Evolutionary conservation across 2,888 invertebrate species (phyloP).

Genomic region (Drosophila birchii): DNA sequence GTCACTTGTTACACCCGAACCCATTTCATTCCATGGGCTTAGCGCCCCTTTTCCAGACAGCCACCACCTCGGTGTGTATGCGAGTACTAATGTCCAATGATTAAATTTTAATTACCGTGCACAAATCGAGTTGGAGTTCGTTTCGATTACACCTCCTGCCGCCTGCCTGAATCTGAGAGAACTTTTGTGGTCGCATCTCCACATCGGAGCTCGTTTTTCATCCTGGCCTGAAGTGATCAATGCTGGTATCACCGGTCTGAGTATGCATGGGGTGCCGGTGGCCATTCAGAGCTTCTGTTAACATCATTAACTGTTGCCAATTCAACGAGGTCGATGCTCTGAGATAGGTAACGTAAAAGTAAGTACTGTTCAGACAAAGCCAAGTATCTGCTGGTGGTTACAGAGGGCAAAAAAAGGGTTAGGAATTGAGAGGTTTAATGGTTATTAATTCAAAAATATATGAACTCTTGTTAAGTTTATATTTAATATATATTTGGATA

Average conservation of each 20-base stretch:
- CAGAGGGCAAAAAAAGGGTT: conserved; percentile 1
- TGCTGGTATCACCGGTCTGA: conserved; percentile 13
- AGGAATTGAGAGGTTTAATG: too few relatives aligned
- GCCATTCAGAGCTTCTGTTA: conserved; percentile 43
- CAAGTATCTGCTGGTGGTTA: neutral
- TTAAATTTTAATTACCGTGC: conserved; percentile 80
- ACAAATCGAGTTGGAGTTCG: conserved; percentile 71
- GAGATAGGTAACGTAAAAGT: conserved; percentile 17
- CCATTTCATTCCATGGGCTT: conserved; percentile 10
- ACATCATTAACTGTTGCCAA: conserved; percentile 80
- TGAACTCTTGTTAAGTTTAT: too few relatives aligned
- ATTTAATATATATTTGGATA: neutral
- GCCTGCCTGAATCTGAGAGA: conserved; percentile 38
- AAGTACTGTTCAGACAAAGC: conserved; percentile 16
- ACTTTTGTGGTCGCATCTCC: conserved; percentile 54
- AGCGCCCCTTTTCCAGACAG: conserved; percentile 11
- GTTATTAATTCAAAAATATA: neutral
- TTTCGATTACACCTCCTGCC: conserved; percentile 33
- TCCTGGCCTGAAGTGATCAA: conserved; percentile 42
- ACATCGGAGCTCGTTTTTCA: conserved; percentile 45
- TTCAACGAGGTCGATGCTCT: conserved; percentile 64
- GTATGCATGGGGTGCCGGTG: conserved; percentile 12
- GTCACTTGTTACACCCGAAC: conserved; percentile 10
- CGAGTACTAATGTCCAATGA: conserved; percentile 77
- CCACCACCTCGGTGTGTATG: conserved; percentile 41